Evolutionary conservation across 2,888 invertebrate genomes (phyloP), one percentile per base, ranked within the genome.

Genomic region (Leucophora obtusa): DNA sequence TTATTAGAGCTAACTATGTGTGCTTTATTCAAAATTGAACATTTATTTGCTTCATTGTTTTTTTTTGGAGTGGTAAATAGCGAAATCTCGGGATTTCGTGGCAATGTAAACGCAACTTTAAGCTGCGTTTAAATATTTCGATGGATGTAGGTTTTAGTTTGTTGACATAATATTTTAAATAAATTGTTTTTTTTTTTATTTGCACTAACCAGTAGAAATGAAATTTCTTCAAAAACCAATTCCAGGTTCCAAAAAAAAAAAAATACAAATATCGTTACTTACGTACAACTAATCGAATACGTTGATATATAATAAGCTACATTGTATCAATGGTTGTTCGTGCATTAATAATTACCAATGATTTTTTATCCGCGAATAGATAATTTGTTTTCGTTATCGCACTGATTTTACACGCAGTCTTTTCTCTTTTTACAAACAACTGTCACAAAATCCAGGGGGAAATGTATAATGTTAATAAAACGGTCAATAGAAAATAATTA

Each of bases 251-350:
- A n/a, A n/a, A n/a, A n/a, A n/a, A n/a, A n/a, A n/a, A 21, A 21
- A 21, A 21, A 21, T 21, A 21, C 21, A 21, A 21, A 21, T 21
- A 14, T 18, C 6, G n/a, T n/a, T 28, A 43, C 47, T 56, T 69
- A 73, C 58, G 17, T 59, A 65, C 33, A 69, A 47, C 53, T 65
- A 59, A n/a, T 56, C 18, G 43, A 58, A 69, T 79, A 73, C 53
- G 53, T 74, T 73, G 65, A 74, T 65, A 54, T 63, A 47, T 59
- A 74, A 74, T 43, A 51, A 65, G 8, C 50, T 28, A 17, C 14
- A 43, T 59, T 28, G 47, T 51, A 53, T 62, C 8, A 56, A 50
- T 17, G 59, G 51, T 15, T 71, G 53, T 62, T 60, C n/a, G 53
- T 60, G 62, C 68, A 68, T 72, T 62, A 10, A 58, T 24, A 17